Conservation (phyloP, 2,113 vertebrate species). For the Sylvietta virens region DNA sequence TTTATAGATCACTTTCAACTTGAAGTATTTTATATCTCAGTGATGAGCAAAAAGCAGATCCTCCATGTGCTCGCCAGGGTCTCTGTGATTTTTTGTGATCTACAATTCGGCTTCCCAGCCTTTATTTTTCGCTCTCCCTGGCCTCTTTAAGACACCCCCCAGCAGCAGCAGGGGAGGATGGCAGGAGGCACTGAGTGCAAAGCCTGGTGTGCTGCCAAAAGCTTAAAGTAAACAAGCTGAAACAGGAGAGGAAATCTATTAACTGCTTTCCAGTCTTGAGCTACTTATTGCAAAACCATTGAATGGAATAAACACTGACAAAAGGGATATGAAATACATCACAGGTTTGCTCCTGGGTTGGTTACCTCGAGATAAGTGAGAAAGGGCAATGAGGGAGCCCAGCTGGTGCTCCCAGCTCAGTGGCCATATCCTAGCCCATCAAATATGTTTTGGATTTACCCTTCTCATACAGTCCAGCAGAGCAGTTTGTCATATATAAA, state of each 20-base stretch:
- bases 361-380: not conserved
- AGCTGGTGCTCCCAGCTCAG: not conserved
- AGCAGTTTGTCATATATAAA: not conserved
- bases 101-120: not conserved
- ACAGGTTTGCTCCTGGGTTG: not conserved
- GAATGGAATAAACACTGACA: not conserved
- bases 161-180: not conserved
- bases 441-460: not conserved
- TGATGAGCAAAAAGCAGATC: not conserved
- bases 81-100: not conserved
- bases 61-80: fast-evolving
- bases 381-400: not conserved
- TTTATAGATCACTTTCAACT: not conserved
- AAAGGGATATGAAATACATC: not conserved
- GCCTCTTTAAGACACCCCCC: not conserved
- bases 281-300: not conserved
- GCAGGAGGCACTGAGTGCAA: not conserved
- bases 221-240: slow-evolving; percentile 32
- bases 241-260: slow-evolving; percentile 33
- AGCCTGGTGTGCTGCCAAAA: not conserved
- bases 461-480: not conserved
- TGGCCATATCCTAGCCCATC: not conserved
- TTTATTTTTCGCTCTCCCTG: not conserved
- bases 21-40: not conserved
- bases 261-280: slow-evolving; percentile 13